Conservation (phyloP, 1,140 invertebrate genomes). For the Ceratosolen fusciceps region DNA sequence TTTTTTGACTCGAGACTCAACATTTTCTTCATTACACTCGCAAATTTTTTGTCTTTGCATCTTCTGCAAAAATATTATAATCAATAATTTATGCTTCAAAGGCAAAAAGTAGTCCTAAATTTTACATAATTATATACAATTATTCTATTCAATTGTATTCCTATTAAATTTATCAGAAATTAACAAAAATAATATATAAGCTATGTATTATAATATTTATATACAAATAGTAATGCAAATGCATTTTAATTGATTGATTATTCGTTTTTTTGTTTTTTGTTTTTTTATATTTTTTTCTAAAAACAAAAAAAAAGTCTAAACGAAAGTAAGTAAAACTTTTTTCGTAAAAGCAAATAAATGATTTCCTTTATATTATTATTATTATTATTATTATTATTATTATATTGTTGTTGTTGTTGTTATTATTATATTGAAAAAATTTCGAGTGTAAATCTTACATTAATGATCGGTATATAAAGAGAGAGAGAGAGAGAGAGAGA, state of each 20-base stretch:
- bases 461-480: background rate
- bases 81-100: slow-evolving; percentile 4
- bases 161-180: slow-evolving; percentile 25
- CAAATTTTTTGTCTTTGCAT: slow-evolving; percentile 2
- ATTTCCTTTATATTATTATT: too few relatives aligned
- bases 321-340: too few relatives aligned
- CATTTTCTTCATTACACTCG: slow-evolving; percentile 2
- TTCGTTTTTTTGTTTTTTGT: slow-evolving; percentile 9
- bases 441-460: slow-evolving; percentile 21
- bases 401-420: too few relatives aligned
- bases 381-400: too few relatives aligned
- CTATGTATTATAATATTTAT: slow-evolving; percentile 15
- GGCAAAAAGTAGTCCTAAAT: slow-evolving; percentile 3
- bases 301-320: background rate
- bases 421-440: too few relatives aligned
- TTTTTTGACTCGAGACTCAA: slow-evolving; percentile 19
- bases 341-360: too few relatives aligned
- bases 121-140: slow-evolving; percentile 40
- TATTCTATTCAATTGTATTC: slow-evolving; percentile 22
- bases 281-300: too few relatives aligned
- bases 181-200: slow-evolving; percentile 36
- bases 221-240: slow-evolving; percentile 23
- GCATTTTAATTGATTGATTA: slow-evolving; percentile 26
- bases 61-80: slow-evolving; percentile 6
- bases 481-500: background rate